Conservation (phyloP, 35 echinoderm and acorn worm species). For the Ophiothrix spiculata region DNA sequence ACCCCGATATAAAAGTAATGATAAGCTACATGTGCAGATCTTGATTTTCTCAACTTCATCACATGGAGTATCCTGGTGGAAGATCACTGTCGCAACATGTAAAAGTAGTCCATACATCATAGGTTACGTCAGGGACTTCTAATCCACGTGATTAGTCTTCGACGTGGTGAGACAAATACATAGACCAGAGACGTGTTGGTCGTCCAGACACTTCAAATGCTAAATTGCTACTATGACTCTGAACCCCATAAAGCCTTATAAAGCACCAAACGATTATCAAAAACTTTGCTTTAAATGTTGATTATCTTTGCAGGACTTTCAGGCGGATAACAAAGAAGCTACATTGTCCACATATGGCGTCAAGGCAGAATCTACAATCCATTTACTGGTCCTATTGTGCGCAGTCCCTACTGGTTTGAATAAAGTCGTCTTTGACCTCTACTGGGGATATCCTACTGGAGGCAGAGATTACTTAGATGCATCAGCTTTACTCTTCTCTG, state of each 20-base stretch:
- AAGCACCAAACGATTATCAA: neutral
- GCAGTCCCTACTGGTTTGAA: neutral
- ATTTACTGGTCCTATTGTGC: constrained; percentile 8
- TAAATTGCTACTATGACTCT: neutral
- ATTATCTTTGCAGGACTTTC: neutral
- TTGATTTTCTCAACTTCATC: too few species aligned
- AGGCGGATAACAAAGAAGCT: neutral
- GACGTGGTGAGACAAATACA: neutral
- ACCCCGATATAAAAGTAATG: too few species aligned
- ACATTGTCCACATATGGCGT: neutral
- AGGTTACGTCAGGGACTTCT: too few species aligned
- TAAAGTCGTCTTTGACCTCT: constrained; percentile 34
- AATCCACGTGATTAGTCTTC: neutral
- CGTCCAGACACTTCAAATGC: neutral
- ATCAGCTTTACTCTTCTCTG: neutral
- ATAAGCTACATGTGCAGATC: too few species aligned
- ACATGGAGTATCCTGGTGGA: too few species aligned
- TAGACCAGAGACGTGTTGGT: neutral
- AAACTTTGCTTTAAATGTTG: neutral
- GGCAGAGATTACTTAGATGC: constrained; percentile 15
- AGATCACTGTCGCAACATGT: too few species aligned
- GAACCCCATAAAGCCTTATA: neutral
- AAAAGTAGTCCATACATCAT: too few species aligned
- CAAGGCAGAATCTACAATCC: constrained; percentile 9
- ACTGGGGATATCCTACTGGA: constrained; percentile 21